These are phyloP conservation scores for Condylura cristata DNA, from an alignment of 2,113 vertebrate genomes.

Conservation along the genomic window DNA sequence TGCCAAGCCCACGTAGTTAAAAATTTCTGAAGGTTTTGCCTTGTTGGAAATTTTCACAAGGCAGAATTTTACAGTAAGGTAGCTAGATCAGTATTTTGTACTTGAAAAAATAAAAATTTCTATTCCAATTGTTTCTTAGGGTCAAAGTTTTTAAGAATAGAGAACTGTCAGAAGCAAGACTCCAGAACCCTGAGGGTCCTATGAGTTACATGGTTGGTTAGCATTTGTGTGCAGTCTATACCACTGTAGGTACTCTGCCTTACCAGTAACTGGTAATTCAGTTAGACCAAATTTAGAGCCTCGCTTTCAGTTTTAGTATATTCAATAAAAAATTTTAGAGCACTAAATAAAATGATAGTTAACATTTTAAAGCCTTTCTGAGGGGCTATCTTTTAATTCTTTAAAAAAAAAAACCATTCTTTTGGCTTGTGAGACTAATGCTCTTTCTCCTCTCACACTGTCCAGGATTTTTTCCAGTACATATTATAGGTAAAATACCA, in stretches of 20 bases:
- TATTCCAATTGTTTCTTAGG: conserved; percentile 43
- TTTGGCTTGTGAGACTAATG: conserved; percentile 40
- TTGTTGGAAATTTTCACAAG: conserved; percentile 61
- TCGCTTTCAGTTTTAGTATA: conserved; percentile 57
- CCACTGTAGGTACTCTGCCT: background rate
- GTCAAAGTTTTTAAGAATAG: background rate
- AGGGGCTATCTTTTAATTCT: background rate
- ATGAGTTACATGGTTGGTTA: background rate
- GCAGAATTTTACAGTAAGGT: conserved; percentile 55
- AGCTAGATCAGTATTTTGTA: conserved; percentile 30
- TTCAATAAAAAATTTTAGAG: background rate
- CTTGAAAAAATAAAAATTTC: conserved; percentile 47
- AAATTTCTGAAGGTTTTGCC: background rate
- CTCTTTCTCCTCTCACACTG: conserved; percentile 21
- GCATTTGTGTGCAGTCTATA: background rate
- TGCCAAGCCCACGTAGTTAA: conserved; percentile 74
- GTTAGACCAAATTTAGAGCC: background rate
- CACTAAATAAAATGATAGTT: conserved; percentile 39
- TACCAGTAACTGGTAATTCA: conserved; percentile 39
- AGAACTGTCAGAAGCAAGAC: background rate
- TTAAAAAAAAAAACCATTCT: conserved; percentile 20
- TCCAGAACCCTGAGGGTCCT: background rate
- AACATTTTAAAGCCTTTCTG: conserved; percentile 32
- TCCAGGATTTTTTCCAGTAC: conserved; percentile 29
- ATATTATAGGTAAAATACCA: conserved; percentile 40